A percentile compares a stretch with the other conserved stretches of the same genome.
Conservation (phyloP, 23 tunicate species). For the Phallusia fumigata region DNA sequence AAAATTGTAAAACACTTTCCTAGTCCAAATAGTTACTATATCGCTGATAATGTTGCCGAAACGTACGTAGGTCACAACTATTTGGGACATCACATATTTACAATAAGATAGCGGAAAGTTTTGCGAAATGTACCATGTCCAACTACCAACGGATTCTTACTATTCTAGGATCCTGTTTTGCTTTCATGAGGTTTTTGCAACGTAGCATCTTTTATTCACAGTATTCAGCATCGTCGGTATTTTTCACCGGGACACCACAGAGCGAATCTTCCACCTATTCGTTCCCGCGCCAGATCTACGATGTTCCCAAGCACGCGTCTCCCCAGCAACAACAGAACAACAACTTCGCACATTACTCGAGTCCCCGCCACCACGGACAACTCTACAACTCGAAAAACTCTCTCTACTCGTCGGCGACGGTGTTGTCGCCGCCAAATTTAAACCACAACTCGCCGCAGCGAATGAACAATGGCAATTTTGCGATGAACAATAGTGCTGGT, state of each 20-base stretch:
- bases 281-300: neutral
- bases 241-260: neutral
- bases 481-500: neutral
- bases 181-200: too few relatives aligned
- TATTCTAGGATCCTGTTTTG: too few relatives aligned
- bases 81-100: too few relatives aligned
- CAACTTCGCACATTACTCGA: neutral
- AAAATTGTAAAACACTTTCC: too few relatives aligned
- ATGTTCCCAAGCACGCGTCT: neutral
- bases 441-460: conserved; percentile 17
- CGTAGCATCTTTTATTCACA: neutral
- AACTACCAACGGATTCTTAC: too few relatives aligned
- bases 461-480: neutral
- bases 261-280: neutral
- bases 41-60: too few relatives aligned
- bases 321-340: neutral
- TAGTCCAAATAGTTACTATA: too few relatives aligned
- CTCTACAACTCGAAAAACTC: conserved; percentile 19
- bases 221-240: neutral
- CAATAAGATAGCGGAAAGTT: too few relatives aligned
- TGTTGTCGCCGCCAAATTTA: conserved; percentile 28
- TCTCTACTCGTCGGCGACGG: conserved; percentile 36
- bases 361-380: neutral
- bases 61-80: too few relatives aligned
- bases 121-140: too few relatives aligned